Evolutionary conservation across 2,113 vertebrate genomes (phyloP).

Genomic region (Albula goreensis): DNA sequence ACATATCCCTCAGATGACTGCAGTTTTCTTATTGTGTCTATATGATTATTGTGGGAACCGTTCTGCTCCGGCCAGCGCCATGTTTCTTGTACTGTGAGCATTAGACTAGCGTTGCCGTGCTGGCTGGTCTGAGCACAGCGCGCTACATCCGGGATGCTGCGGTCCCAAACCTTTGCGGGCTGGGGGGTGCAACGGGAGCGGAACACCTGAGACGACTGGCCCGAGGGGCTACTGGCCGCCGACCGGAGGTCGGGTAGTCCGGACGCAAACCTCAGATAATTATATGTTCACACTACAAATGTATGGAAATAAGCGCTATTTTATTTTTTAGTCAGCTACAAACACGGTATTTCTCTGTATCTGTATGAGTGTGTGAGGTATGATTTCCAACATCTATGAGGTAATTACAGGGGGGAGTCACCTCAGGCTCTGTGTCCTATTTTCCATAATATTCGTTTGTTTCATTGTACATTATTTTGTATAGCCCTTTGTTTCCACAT

Average conservation of each 20-base stretch:
- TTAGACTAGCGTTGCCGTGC: neutral
- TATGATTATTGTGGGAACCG: neutral
- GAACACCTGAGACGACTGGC: neutral
- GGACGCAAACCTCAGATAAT: too few species aligned
- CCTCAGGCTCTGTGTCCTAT: neutral
- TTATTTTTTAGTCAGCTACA: too few species aligned
- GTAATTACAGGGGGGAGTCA: neutral
- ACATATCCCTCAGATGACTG: neutral
- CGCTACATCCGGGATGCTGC: conserved; percentile 2
- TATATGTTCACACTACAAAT: too few species aligned
- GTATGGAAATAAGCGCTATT: too few species aligned
- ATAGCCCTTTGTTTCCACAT: neutral
- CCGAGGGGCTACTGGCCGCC: neutral
- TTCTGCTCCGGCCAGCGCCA: neutral
- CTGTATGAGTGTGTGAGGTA: too few species aligned
- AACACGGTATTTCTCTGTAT: too few species aligned
- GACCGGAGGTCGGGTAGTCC: neutral
- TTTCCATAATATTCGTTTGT: neutral
- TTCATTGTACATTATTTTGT: neutral
- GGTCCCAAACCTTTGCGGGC: neutral
- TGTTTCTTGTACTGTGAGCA: neutral
- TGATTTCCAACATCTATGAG: neutral
- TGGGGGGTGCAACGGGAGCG: neutral
- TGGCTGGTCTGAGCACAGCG: conserved; percentile 1
- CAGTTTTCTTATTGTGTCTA: neutral